Evolutionary conservation across 2,888 invertebrate species (phyloP).

Genomic region (Pycnomerus fuliginosus): DNA sequence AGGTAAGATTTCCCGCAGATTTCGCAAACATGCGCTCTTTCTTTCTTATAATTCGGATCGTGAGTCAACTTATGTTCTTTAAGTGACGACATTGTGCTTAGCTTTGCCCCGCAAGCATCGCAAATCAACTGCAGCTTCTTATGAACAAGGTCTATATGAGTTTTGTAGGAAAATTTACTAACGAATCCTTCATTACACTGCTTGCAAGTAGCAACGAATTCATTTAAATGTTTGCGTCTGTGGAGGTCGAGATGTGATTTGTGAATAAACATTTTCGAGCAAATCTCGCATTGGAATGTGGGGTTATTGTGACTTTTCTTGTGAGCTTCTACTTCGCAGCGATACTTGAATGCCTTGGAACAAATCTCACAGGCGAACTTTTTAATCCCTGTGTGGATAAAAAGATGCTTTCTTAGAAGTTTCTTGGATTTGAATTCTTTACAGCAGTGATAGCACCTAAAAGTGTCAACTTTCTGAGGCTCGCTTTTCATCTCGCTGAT

Average conservation of each 20-base stretch:
- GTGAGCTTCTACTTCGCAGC: conserved; percentile 50
- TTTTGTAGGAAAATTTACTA: conserved; percentile 37
- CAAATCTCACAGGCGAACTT: conserved; percentile 45
- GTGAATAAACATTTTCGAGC: conserved; percentile 61
- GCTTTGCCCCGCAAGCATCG: conserved; percentile 37
- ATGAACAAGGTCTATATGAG: conserved; percentile 41
- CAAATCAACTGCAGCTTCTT: conserved; percentile 38
- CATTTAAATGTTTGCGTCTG: conserved; percentile 58
- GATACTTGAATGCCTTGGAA: conserved; percentile 44
- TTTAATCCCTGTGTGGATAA: conserved; percentile 42
- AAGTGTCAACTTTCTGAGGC: conserved; percentile 11
- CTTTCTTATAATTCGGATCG: conserved; percentile 35
- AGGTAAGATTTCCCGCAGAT: conserved; percentile 53
- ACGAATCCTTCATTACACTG: conserved; percentile 45
- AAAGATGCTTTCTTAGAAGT: conserved; percentile 44
- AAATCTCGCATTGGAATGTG: conserved; percentile 60
- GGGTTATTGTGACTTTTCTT: conserved; percentile 59
- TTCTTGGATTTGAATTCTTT: conserved; percentile 44
- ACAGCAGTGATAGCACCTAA: conserved; percentile 45
- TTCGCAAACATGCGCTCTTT: conserved; percentile 47
- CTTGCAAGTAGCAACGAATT: conserved; percentile 42
- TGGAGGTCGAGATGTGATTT: conserved; percentile 63
- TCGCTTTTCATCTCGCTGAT: conserved; percentile 15
- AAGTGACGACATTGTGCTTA: conserved; percentile 37
- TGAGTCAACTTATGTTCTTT: conserved; percentile 43